These are phyloP conservation scores for Bothrops jararaca DNA, from an alignment of 2,113 vertebrate genomes.

Conservation along the genomic window DNA sequence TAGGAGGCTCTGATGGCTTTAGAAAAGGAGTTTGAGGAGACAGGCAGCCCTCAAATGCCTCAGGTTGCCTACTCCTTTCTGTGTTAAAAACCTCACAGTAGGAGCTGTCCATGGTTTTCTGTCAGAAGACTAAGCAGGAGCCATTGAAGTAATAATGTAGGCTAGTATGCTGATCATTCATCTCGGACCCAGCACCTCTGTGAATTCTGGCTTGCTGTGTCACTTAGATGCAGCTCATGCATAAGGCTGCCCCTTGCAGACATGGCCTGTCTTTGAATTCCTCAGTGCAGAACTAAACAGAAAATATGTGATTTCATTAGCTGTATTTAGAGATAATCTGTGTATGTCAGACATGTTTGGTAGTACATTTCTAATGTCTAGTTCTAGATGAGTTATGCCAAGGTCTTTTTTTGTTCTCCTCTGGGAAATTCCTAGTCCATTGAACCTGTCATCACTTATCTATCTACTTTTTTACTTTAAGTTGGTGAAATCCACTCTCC, in stretches of 20 bases:
- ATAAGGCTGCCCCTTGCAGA: neutral
- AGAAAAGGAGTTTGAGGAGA: neutral
- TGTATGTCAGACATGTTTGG: neutral
- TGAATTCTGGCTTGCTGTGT: neutral
- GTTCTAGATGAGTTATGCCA: neutral
- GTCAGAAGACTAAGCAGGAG: neutral
- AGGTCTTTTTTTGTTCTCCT: neutral
- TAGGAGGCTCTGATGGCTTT: neutral
- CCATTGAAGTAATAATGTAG: neutral
- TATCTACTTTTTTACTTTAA: neutral
- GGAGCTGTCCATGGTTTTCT: neutral
- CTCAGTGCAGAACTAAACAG: neutral
- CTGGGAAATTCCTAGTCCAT: neutral
- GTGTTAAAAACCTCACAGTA: neutral
- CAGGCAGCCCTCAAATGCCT: neutral
- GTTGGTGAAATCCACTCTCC: neutral
- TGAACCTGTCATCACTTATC: neutral
- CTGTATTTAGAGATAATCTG: neutral
- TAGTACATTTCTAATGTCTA: neutral
- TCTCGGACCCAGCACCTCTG: neutral
- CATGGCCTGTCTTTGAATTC: neutral
- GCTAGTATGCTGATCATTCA: neutral
- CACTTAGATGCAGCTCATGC: neutral
- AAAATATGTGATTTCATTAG: neutral
- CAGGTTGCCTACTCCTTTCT: neutral